phyloP scores from a whole-genome alignment of 2,888 invertebrate genomes.

The Magallana nippona region DNA sequence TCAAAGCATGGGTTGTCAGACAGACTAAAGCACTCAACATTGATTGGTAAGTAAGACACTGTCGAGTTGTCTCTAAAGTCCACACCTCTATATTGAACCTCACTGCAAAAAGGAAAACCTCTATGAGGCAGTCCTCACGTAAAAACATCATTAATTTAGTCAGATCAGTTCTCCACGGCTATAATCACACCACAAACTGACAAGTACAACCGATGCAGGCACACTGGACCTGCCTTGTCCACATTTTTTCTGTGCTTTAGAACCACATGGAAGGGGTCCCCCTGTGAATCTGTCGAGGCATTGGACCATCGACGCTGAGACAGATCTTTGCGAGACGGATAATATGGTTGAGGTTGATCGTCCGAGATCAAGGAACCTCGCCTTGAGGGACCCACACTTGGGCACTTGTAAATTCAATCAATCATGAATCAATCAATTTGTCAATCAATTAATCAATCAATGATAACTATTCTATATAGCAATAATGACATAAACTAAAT shows the following conservation, averaged over 20 bases:
- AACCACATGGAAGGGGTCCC: constrained; percentile 59
- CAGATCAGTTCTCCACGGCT: neutral
- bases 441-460: neutral
- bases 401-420: constrained; percentile 31
- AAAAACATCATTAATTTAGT: neutral
- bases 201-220: neutral
- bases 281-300: constrained; percentile 42
- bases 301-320: constrained; percentile 38
- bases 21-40: constrained; percentile 12
- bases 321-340: constrained; percentile 33
- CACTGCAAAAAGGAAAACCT: constrained; percentile 17
- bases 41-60: constrained; percentile 16
- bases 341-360: constrained; percentile 36
- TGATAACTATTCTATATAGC: neutral
- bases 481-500: neutral
- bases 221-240: constrained; percentile 53
- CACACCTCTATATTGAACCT: neutral
- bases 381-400: constrained; percentile 45
- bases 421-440: neutral
- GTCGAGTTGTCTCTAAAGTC: neutral
- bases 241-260: constrained; percentile 59
- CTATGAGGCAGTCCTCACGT: constrained; percentile 13
- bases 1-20: neutral
- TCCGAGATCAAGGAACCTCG: constrained; percentile 33
- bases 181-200: constrained; percentile 15